Conservation (phyloP, 2,797 vertebrate genomes). For the Cossypha polioptera region DNA sequence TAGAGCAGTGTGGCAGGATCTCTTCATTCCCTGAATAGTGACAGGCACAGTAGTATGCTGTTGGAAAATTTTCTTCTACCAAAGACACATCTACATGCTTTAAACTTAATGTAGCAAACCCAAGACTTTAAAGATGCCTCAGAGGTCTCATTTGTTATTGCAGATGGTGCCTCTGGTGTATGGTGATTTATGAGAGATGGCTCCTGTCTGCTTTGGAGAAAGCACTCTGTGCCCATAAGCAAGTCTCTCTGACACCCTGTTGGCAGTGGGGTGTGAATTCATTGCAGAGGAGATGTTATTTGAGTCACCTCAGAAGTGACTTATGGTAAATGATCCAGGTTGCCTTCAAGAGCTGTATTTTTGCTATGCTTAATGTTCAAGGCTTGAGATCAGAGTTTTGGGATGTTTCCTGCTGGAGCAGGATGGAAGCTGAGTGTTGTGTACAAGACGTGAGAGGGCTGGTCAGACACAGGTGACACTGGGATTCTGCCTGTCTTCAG, state of each 20-base stretch:
- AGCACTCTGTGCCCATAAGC: background rate
- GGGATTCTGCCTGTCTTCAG: background rate
- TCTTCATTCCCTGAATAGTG: background rate
- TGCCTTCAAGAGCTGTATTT: background rate
- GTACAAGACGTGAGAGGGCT: rapidly evolving
- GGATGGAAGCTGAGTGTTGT: background rate
- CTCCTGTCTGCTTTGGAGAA: background rate
- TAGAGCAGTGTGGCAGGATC: background rate
- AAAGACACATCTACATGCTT: background rate
- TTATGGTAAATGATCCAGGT: background rate
- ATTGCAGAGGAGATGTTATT: background rate
- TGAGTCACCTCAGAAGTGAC: background rate
- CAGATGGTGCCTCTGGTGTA: background rate
- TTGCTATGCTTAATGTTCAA: background rate
- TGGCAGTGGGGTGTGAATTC: background rate
- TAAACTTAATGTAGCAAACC: background rate
- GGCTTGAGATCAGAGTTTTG: background rate
- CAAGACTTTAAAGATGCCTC: background rate
- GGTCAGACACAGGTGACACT: rapidly evolving
- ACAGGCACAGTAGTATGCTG: rapidly evolving
- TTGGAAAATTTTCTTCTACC: background rate
- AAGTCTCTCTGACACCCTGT: background rate
- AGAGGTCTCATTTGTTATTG: background rate
- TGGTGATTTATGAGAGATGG: background rate
- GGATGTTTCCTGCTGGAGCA: background rate